A percentile compares a stretch with the other conserved stretches of the same genome.
Evolutionary conservation across 2,113 vertebrate genomes (phyloP).

Genomic region (Larimichthys crocea): DNA sequence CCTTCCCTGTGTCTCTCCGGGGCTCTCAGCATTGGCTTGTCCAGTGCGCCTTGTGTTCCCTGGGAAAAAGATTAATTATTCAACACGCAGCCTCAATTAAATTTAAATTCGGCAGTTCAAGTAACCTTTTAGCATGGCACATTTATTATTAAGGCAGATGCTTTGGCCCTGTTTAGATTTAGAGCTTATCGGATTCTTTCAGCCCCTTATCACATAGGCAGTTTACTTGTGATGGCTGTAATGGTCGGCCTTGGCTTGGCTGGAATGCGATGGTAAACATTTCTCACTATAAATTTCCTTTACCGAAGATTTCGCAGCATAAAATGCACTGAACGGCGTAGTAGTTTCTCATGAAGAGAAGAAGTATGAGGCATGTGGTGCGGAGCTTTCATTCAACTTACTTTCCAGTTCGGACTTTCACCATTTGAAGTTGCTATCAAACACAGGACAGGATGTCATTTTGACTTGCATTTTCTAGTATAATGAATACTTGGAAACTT

Average conservation of each 20-base stretch:
- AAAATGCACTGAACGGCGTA: conserved; percentile 2
- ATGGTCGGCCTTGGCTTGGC: conserved; percentile 54
- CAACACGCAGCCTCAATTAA: conserved; percentile 82
- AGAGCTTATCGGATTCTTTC: conserved; percentile 74
- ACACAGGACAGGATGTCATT: conserved; percentile 39
- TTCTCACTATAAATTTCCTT: conserved; percentile 46
- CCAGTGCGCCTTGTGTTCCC: conserved; percentile 73
- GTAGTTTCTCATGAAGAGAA: conserved; percentile 9
- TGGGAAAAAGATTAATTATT: conserved; percentile 84
- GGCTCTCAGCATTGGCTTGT: conserved; percentile 63
- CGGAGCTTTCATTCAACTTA: conserved; percentile 23
- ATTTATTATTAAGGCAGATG: conserved; percentile 82
- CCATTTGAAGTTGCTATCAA: conserved; percentile 25
- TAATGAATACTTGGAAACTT: conserved; percentile 41
- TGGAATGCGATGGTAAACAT: conserved; percentile 59
- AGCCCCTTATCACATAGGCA: conserved; percentile 68
- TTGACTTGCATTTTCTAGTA: conserved; percentile 34
- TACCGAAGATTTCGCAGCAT: conserved; percentile 12
- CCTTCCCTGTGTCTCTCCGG: conserved; percentile 35
- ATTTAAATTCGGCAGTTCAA: conserved; percentile 83
- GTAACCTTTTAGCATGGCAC: conserved; percentile 83
- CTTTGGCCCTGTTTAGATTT: conserved; percentile 83
- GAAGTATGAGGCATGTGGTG: not conserved
- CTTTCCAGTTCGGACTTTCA: conserved; percentile 28
- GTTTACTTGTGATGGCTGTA: conserved; percentile 52